Evolutionary conservation across 2,888 invertebrate species (phyloP).

Genomic region (Tiliacea citrago): DNA sequence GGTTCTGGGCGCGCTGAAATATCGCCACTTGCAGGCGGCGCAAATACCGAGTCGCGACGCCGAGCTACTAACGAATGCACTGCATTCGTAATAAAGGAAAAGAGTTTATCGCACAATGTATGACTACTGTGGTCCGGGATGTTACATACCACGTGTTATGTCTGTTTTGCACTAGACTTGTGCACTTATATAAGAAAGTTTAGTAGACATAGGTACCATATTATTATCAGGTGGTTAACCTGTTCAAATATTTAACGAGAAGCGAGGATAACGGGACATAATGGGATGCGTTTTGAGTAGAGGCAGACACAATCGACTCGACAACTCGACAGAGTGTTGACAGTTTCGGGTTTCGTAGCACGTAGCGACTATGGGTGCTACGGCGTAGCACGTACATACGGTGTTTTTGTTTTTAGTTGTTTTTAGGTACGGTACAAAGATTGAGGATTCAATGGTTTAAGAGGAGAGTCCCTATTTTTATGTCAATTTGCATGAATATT

Average conservation of each 20-base stretch:
- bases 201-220: slow-evolving; percentile 19
- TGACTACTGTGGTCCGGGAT: slow-evolving; percentile 57
- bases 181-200: slow-evolving; percentile 35
- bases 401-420: too few species aligned
- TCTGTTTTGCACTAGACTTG: slow-evolving; percentile 30
- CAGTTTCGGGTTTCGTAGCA: slow-evolving; percentile 30
- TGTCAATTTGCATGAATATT: too few species aligned
- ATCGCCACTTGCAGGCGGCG: slow-evolving; percentile 86
- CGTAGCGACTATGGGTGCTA: slow-evolving; percentile 26
- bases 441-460: too few species aligned
- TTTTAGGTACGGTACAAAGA: too few species aligned
- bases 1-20: slow-evolving; percentile 76
- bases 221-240: slow-evolving; percentile 13
- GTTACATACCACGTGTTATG: slow-evolving; percentile 46
- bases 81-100: slow-evolving; percentile 70
- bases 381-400: slow-evolving; percentile 18
- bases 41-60: slow-evolving; percentile 73
- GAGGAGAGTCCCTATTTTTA: too few species aligned
- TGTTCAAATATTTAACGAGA: slow-evolving; percentile 1
- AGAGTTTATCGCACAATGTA: slow-evolving; percentile 70
- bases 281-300: background rate
- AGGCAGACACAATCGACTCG: background rate
- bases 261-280: background rate
- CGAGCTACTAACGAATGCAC: slow-evolving; percentile 72
- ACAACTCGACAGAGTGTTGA: background rate